Conservation (phyloP, 2,797 vertebrate species). For the Coregonus suidteri region DNA sequence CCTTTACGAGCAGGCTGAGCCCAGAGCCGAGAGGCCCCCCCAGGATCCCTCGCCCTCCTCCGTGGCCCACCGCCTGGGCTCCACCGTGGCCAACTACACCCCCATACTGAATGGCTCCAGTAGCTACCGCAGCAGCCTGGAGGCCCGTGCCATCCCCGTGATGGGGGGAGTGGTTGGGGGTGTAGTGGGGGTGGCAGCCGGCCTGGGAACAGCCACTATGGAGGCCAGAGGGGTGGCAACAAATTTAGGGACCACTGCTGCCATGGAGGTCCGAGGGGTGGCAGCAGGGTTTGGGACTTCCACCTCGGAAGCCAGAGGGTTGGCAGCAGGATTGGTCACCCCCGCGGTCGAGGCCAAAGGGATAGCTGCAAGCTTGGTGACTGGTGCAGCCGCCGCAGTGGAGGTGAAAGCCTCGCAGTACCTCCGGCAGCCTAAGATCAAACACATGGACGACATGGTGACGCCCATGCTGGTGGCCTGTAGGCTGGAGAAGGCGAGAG, state of each 20-base stretch:
- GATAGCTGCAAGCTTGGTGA: background rate
- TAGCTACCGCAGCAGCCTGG: slow-evolving; percentile 62
- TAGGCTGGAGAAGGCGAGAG: slow-evolving; percentile 60
- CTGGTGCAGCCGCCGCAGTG: slow-evolving; percentile 56
- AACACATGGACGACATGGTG: slow-evolving; percentile 76
- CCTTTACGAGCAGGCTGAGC: slow-evolving; percentile 80
- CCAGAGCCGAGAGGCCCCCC: slow-evolving; percentile 64
- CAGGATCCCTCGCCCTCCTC: slow-evolving; percentile 64
- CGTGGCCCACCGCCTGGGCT: slow-evolving; percentile 59
- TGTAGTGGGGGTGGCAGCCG: slow-evolving; percentile 64
- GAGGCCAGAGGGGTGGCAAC: slow-evolving; percentile 55
- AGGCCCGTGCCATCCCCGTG: slow-evolving; percentile 49
- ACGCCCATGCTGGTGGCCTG: slow-evolving; percentile 66
- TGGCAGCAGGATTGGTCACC: slow-evolving; percentile 13
- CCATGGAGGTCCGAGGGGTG: slow-evolving; percentile 6
- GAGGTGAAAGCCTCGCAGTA: slow-evolving; percentile 62
- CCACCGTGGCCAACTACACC: slow-evolving; percentile 73
- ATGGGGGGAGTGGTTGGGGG: slow-evolving; percentile 57
- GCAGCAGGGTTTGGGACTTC: slow-evolving; percentile 54
- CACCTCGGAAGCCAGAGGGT: slow-evolving; percentile 56
- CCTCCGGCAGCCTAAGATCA: slow-evolving; percentile 82
- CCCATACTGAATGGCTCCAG: slow-evolving; percentile 72
- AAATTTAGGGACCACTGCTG: slow-evolving; percentile 57
- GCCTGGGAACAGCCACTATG: slow-evolving; percentile 57
- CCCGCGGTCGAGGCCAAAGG: background rate